These are phyloP conservation scores for Chloropsis hardwickii DNA, from an alignment of 2,113 vertebrate genomes.

Conservation along the genomic window DNA sequence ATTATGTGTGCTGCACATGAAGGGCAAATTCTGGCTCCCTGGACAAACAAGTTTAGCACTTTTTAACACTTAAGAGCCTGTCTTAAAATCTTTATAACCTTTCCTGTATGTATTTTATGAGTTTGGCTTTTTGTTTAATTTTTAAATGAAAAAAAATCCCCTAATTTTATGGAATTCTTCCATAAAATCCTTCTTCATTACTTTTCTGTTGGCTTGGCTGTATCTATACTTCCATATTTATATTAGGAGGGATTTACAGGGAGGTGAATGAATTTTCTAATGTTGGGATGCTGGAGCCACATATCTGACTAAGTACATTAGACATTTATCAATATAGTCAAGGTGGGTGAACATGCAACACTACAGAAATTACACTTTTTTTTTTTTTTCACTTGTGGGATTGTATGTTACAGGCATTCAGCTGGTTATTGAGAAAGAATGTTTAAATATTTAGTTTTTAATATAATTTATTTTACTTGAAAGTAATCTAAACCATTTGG, in stretches of 20 bases:
- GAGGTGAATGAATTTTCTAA: neutral
- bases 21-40: neutral
- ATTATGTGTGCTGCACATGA: fast-evolving
- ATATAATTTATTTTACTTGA: neutral
- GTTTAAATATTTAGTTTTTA: neutral
- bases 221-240: neutral
- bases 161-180: neutral
- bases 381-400: neutral
- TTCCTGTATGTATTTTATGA: neutral
- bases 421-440: neutral
- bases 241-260: neutral
- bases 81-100: neutral
- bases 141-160: neutral
- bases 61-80: neutral
- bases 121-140: neutral
- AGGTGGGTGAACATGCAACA: neutral
- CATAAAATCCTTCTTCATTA: neutral
- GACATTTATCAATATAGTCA: neutral
- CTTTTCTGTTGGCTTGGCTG: neutral
- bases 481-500: neutral
- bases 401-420: neutral
- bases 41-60: neutral
- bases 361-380: neutral
- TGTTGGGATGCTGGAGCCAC: neutral
- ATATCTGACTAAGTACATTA: neutral